Evolutionary conservation across 2,888 invertebrate species (phyloP), one percentile per base, ranked within the genome.

Genomic region (Thumatha senex): DNA sequence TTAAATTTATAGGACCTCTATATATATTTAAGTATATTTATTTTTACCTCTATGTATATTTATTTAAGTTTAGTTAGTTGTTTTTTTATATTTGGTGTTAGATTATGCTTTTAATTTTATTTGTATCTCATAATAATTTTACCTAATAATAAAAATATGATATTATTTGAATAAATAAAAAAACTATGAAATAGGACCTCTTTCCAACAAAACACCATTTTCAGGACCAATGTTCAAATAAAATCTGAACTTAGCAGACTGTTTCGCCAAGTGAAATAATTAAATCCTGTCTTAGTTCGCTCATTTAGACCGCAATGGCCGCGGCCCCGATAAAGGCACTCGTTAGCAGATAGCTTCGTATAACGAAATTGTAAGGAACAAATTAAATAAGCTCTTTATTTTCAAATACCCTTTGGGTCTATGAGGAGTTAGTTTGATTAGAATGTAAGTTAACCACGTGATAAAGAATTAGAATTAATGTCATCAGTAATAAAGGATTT

Each of bases 251-350:
- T 38, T 35, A 13, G 7, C 33, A 46, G 35, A 35, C 36, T 39
- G 10, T 33, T 24, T 14, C 15, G 36, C 38, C 14, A 39, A 40
- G 49, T 48, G 29, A 46, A 51, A 43, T 51, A 53, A 58, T 58
- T 55, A 50, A 50, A 58, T 36, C 40, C 41, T 14, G 40, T 44
- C 53, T 39, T 24, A 36, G 49, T 44, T 48, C 30, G 29, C 18
- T 29, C 40, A 33, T 49, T 53, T 31, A 38, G 41, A 39, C 45
- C 47, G 41, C 54, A 51, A 47, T 30, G 46, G 39, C 34, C 13
- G 7, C 11, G 15, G 24, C 48, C 42, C 35, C 12, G 47, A 18
- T 47, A 44, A 48, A 30, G 40, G n/a, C 35, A 31, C 34, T 43
- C 46, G 42, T 49, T 49, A 54, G 34, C 9, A 36, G 46, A 46